These are phyloP conservation scores for Chymomyza caudatula DNA, from an alignment of 2,888 invertebrate genomes.

Conservation along the genomic window DNA sequence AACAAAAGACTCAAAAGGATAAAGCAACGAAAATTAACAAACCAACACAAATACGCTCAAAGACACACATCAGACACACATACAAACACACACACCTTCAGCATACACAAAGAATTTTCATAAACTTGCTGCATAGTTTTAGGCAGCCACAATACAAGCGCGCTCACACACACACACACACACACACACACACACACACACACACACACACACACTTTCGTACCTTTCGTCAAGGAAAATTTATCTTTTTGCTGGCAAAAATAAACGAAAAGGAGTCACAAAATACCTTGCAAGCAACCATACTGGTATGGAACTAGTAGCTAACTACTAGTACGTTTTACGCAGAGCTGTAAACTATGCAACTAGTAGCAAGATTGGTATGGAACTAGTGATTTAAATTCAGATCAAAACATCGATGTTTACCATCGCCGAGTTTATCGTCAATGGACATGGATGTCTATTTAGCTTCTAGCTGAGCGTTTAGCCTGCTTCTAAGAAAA, in stretches of 20 bases:
- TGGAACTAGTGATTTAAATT: no score
- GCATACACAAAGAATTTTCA: slow-evolving; percentile 62
- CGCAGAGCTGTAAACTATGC: no score
- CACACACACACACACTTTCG: slow-evolving; percentile 27
- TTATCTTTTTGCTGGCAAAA: slow-evolving; percentile 37
- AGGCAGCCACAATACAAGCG: slow-evolving; percentile 21
- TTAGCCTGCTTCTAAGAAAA: no score
- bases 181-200: slow-evolving; percentile 12
- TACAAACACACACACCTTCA: slow-evolving; percentile 6
- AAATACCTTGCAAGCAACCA: slow-evolving; percentile 32
- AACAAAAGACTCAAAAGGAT: not conserved
- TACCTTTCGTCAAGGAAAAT: slow-evolving; percentile 62
- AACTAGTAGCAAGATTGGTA: no score
- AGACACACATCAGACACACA: not conserved
- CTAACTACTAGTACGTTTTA: no score
- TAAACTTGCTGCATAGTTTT: slow-evolving; percentile 65
- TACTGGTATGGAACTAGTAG: slow-evolving; percentile 13
- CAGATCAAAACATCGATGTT: no score
- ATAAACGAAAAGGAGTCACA: not conserved
- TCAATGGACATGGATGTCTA: no score
- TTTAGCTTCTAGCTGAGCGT: no score
- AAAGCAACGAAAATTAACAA: not conserved
- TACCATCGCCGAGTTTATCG: no score
- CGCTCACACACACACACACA: not conserved
- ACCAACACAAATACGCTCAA: not conserved